phyloP scores from a whole-genome alignment of 1,140 invertebrate genomes.

The Drosophila sucinea region DNA sequence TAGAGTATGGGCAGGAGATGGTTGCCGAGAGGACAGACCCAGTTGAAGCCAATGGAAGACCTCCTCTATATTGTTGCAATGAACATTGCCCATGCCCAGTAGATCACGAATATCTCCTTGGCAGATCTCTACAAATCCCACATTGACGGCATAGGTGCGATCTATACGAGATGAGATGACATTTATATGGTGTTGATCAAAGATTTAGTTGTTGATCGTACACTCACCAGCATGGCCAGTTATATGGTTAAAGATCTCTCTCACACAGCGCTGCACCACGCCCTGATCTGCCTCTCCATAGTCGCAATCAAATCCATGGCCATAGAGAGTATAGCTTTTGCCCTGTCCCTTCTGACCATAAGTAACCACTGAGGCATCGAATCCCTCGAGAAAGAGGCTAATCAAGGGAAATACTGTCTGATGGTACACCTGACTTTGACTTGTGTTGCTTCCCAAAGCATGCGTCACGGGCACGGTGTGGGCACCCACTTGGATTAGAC shows the following conservation, averaged over 20 bases:
- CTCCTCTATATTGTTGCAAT: conserved; percentile 84
- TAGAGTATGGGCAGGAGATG: conserved; percentile 84
- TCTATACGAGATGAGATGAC: conserved; percentile 61
- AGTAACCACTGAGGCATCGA: conserved; percentile 89
- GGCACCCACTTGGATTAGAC: conserved; percentile 74
- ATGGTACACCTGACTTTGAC: conserved; percentile 83
- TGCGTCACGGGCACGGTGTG: conserved; percentile 81
- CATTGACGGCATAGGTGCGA: conserved; percentile 85
- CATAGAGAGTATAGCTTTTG: conserved; percentile 91
- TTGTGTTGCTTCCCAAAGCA: conserved; percentile 82
- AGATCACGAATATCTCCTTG: conserved; percentile 85
- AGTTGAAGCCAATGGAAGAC: conserved; percentile 85
- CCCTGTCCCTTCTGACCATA: conserved; percentile 91
- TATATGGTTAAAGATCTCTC: conserved; percentile 89
- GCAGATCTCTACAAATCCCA: conserved; percentile 87
- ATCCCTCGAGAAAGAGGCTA: conserved; percentile 87
- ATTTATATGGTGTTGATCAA: neutral
- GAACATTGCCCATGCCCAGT: conserved; percentile 84
- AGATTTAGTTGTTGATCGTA: neutral
- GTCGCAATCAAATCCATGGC: conserved; percentile 88
- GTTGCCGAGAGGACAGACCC: conserved; percentile 80
- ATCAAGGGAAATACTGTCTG: conserved; percentile 84
- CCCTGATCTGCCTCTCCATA: conserved; percentile 89
- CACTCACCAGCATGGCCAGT: conserved; percentile 83
- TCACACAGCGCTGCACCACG: conserved; percentile 89